Evolutionary conservation across 2,888 invertebrate species (phyloP).

Genomic region (Therioaphis trifolii): DNA sequence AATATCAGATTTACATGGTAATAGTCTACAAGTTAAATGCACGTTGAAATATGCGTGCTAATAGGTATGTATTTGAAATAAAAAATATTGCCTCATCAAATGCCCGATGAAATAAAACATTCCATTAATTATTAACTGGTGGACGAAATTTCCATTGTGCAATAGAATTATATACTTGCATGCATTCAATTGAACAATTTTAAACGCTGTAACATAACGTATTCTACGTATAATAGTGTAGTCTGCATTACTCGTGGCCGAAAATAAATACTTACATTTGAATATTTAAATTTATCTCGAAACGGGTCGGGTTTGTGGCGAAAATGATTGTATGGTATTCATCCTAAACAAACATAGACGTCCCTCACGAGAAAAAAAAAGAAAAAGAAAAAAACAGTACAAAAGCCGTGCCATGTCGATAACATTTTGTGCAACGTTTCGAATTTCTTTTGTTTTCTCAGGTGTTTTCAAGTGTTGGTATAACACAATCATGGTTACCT

Average conservation of each 20-base stretch:
- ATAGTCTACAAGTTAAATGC: neutral
- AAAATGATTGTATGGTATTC: neutral
- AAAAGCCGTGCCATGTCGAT: conserved; percentile 4
- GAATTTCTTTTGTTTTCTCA: conserved; percentile 56
- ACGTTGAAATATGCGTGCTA: conserved; percentile 21
- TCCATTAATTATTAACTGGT: conserved; percentile 29
- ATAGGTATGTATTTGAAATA: neutral
- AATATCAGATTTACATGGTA: too few relatives aligned
- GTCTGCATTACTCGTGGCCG: neutral
- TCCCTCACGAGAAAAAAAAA: too few relatives aligned
- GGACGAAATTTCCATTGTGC: conserved; percentile 25
- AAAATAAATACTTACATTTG: neutral
- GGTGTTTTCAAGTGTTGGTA: conserved; percentile 37
- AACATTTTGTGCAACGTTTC: conserved; percentile 43
- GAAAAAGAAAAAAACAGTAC: conserved; percentile 12
- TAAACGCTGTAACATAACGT: neutral
- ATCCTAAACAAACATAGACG: conserved; percentile 43
- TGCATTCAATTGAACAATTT: neutral
- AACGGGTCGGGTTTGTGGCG: conserved; percentile 8
- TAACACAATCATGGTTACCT: conserved; percentile 22
- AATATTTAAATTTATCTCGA: conserved; percentile 34
- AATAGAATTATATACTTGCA: conserved; percentile 5
- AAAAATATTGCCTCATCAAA: neutral
- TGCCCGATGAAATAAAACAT: neutral
- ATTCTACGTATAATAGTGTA: neutral